These are phyloP conservation scores for Poecilia picta DNA, from an alignment of 2,797 vertebrate species.

Conservation along the genomic window DNA sequence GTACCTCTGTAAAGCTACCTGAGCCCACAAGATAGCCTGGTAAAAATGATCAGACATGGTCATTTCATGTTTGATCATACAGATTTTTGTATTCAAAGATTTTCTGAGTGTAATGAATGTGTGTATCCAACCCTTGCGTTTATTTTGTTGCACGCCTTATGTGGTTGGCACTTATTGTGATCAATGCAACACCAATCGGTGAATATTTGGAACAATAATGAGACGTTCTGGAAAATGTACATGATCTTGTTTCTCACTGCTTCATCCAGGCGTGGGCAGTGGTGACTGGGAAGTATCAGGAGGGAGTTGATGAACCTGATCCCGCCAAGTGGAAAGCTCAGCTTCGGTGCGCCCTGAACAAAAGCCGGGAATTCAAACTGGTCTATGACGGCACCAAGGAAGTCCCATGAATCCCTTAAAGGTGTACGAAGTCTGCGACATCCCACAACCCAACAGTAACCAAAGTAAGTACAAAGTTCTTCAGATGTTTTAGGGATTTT, in stretches of 20 bases:
- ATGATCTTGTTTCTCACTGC: conserved; percentile 20
- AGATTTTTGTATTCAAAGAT: not conserved
- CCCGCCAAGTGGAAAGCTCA: conserved; percentile 99
- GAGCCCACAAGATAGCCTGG: not conserved
- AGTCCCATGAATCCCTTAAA: conserved; percentile 97
- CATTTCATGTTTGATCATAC: not conserved
- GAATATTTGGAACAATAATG: not conserved
- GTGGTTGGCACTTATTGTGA: not conserved
- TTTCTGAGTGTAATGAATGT: no score
- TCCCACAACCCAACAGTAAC: conserved; percentile 88
- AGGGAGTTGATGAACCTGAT: conserved; percentile 95
- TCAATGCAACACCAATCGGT: not conserved
- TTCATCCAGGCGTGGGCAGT: conserved; percentile 94
- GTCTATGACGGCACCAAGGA: conserved; percentile 98
- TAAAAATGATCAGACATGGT: not conserved
- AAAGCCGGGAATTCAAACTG: conserved; percentile 95
- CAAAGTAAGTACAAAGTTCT: not conserved
- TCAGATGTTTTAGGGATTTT: not conserved
- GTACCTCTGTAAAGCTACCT: not conserved
- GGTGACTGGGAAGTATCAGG: conserved; percentile 97
- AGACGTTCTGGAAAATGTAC: not conserved
- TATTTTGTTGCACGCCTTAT: not conserved
- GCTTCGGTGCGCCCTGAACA: conserved; percentile 96
- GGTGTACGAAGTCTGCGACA: conserved; percentile 96
- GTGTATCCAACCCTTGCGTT: not conserved